Base-by-base conservation (phyloP, 2,888 invertebrate genomes). In the Taenaris catops region DNA sequence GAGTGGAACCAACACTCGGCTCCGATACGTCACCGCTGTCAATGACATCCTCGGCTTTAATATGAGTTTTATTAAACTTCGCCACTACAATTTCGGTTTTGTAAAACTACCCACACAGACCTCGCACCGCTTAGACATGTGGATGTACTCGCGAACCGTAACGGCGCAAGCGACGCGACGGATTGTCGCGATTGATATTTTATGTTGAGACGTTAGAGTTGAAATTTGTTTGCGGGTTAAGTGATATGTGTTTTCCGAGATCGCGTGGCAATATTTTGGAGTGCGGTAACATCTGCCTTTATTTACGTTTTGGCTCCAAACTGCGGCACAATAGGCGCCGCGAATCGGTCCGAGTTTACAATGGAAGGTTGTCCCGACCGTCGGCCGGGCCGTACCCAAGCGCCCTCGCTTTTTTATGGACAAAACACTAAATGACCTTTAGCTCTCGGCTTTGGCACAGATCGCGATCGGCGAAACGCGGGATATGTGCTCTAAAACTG, bases 251-350 rank as follows among this genome's bases (percentile, higher is more conserved):
- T 53, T 32, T 34, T 28, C 41, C 43, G 39, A 44, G 43, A 32
- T 43, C 37, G 42, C 46, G 51, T 51, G 41, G 49, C 52, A 56
- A 63, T 59, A 61, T 68, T 75, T 69, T 64, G 71, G 72, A 78
- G 76, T 73, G 69, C 58, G 79, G 84, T 71, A 81, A 84, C 84
- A 86, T 84, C 84, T 86, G 84, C 74, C 53, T 84, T 84, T 84
- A 86, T 86, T 84, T 84, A 84, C 81, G 81, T 83, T 83, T 79
- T 69, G 79, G 75, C 75, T 80, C 65, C 69, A 72, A 75, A 72
- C 66, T 61, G 68, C 63, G 64, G 68, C 66, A 80, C 80, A 83
- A 83, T 76, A 64, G 79, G 70, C 68, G 73, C 74, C 63, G 63
- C 64, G 73, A 73, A 73, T 76, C 74, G 69, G 63, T 64, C 72